phyloP scores from a whole-genome alignment of 2,797 vertebrate genomes.

The Epinephelus coioides region DNA sequence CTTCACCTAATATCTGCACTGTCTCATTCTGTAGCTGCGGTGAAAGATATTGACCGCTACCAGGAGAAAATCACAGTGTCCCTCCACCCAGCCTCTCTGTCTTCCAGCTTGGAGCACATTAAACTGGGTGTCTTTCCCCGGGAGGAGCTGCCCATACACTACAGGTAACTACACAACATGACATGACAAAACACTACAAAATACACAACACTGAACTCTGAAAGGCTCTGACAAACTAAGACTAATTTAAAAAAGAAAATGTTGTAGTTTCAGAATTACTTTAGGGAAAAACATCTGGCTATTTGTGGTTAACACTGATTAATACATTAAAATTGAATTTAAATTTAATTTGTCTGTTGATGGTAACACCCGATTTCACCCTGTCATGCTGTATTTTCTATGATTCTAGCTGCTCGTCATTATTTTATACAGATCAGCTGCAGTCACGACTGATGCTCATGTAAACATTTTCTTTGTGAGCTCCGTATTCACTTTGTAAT shows the following conservation, averaged over 20 bases:
- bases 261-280: not conserved
- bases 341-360: not conserved
- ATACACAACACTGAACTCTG: not conserved
- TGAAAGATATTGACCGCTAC: conserved; percentile 97
- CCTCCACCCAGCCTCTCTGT: conserved; percentile 89
- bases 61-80: conserved; percentile 95
- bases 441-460: not conserved
- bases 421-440: not conserved
- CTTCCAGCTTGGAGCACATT: conserved; percentile 83
- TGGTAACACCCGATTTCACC: not conserved
- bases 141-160: conserved; percentile 94
- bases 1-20: not conserved
- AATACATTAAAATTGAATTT: not conserved
- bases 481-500: not conserved
- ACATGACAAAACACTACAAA: not conserved
- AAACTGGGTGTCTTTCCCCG: conserved; percentile 93
- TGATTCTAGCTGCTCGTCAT: not conserved
- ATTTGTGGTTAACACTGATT: not conserved
- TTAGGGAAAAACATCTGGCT: not conserved
- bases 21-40: conserved; percentile 83
- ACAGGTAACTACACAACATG: conserved; percentile 85
- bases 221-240: not conserved
- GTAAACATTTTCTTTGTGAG: not conserved
- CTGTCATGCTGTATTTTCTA: not conserved
- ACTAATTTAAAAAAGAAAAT: not conserved